A percentile compares a stretch with the other conserved stretches of the same genome.
phyloP scores from a whole-genome alignment of 2,888 invertebrate species.

The Cantharis nigra region DNA sequence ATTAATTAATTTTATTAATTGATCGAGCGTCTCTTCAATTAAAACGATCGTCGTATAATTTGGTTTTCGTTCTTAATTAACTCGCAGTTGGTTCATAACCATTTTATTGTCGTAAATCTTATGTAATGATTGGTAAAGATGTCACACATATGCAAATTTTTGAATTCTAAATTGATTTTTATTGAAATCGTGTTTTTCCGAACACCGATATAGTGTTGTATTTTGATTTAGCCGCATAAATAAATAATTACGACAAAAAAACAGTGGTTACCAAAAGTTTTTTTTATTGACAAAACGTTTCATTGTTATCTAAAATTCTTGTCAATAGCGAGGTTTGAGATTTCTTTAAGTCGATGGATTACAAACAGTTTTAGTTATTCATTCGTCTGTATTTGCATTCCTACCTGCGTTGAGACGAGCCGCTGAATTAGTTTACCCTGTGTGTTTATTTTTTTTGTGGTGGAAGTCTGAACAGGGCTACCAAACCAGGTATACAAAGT shows the following conservation, averaged over 20 bases:
- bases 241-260: not conserved
- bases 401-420: slow-evolving; percentile 17
- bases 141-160: not conserved
- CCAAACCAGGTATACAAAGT: not conserved
- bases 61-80: not conserved
- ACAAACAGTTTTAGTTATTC: not conserved
- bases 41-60: not conserved
- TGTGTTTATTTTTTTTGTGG: slow-evolving; percentile 12
- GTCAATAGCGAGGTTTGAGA: not conserved
- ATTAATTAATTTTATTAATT: not conserved
- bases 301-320: not conserved
- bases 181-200: not conserved
- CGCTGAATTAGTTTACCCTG: slow-evolving; percentile 10
- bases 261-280: not conserved
- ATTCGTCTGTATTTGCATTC: slow-evolving; percentile 27
- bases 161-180: not conserved
- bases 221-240: not conserved
- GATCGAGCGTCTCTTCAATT: not conserved
- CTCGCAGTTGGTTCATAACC: not conserved
- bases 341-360: not conserved
- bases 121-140: not conserved
- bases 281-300: not conserved
- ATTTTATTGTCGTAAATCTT: not conserved
- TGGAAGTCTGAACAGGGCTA: not conserved
- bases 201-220: not conserved